phyloP scores from a whole-genome alignment of 2,888 invertebrate species.

The Epistrophe grossulariae region DNA sequence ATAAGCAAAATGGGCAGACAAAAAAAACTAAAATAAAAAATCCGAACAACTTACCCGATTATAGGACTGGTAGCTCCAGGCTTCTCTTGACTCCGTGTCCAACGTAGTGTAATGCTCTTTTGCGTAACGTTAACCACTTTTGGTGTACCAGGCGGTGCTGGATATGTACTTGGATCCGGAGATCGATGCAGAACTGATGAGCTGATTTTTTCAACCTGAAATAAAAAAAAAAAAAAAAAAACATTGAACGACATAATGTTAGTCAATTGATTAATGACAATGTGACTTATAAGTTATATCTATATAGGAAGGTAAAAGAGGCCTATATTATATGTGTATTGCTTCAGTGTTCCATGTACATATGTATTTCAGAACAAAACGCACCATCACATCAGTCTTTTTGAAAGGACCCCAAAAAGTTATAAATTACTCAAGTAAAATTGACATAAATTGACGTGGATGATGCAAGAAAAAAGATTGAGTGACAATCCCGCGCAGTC shows the following conservation, averaged over 20 bases:
- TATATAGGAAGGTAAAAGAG: background rate
- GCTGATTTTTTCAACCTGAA: constrained; percentile 83
- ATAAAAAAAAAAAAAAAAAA: constrained; percentile 19
- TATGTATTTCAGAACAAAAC: constrained; percentile 35
- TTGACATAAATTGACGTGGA: constrained; percentile 75
- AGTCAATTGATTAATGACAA: constrained; percentile 70
- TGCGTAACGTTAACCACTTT: constrained; percentile 88
- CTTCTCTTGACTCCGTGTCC: constrained; percentile 86
- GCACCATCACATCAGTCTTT: constrained; percentile 27
- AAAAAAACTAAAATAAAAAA: constrained; percentile 17
- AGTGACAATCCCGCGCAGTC: constrained; percentile 66
- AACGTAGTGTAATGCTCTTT: constrained; percentile 86
- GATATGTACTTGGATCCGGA: constrained; percentile 89
- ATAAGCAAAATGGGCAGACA: background rate
- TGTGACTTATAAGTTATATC: constrained; percentile 18
- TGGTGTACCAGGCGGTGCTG: constrained; percentile 90
- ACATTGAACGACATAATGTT: constrained; percentile 58
- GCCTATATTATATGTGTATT: background rate
- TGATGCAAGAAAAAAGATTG: constrained; percentile 69
- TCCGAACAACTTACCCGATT: constrained; percentile 81
- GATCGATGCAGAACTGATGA: constrained; percentile 88
- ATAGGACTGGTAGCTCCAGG: constrained; percentile 83
- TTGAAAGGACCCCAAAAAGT: constrained; percentile 66
- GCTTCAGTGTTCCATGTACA: constrained; percentile 8
- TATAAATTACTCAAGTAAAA: constrained; percentile 75